Evolutionary conservation across 2,888 invertebrate species (phyloP).

Genomic region (Troides helena): DNA sequence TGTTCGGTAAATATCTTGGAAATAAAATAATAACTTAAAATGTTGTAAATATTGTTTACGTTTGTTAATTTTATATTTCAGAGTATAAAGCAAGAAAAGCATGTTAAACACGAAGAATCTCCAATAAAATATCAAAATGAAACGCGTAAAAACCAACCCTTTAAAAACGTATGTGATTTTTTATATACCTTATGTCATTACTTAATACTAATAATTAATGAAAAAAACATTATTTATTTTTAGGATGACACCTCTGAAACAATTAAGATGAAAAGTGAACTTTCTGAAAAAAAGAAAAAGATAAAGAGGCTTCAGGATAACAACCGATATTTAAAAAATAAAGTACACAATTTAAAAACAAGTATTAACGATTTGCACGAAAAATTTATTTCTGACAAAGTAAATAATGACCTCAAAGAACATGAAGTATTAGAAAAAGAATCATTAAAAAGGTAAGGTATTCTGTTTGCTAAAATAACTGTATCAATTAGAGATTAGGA

Average conservation of each 20-base stretch:
- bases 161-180: slow-evolving; percentile 4
- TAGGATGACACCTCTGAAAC: slow-evolving; percentile 1
- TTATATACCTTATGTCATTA: not conserved
- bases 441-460: slow-evolving; percentile 1
- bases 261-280: slow-evolving; percentile 7
- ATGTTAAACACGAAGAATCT: not conserved
- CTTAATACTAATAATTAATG: not conserved
- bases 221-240: not conserved
- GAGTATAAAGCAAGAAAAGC: slow-evolving; percentile 9
- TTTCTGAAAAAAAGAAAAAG: slow-evolving; percentile 23
- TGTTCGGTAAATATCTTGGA: slow-evolving; percentile 18
- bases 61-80: not conserved
- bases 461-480: not conserved
- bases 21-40: not conserved
- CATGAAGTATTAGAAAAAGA: slow-evolving; percentile 6
- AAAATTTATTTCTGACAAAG: not conserved
- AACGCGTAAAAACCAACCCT: not conserved
- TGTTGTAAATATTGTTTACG: not conserved
- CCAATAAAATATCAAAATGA: slow-evolving; percentile 1
- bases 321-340: slow-evolving; percentile 16
- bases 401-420: slow-evolving; percentile 1
- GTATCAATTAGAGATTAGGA: not conserved
- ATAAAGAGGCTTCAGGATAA: slow-evolving; percentile 21
- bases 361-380: slow-evolving; percentile 1
- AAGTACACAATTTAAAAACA: slow-evolving; percentile 11